Evolutionary conservation across 2,797 vertebrate genomes (phyloP).

Genomic region (Silurus aristotelis): DNA sequence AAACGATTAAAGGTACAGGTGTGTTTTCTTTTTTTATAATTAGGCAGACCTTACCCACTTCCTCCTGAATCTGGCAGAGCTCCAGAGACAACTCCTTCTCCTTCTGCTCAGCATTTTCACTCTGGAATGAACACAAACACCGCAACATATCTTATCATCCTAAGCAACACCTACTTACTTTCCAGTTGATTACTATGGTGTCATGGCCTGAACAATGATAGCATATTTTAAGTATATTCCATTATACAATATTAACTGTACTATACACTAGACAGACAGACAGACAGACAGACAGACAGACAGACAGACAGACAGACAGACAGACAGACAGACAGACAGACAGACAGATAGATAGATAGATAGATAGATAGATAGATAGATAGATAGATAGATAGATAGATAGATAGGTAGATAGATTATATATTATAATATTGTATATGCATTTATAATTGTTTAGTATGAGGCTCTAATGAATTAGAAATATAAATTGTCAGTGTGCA

Average conservation of each 20-base stretch:
- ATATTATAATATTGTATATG: neutral
- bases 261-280: neutral
- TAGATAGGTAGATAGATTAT: too few species aligned
- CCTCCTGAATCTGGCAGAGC: slow-evolving; percentile 85
- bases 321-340: too few species aligned
- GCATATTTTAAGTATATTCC: slow-evolving; percentile 54
- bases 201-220: slow-evolving; percentile 66
- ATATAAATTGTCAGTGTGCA: neutral
- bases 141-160: neutral
- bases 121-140: slow-evolving; percentile 75
- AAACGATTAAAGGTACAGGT: too few species aligned
- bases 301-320: too few species aligned
- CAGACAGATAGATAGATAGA: too few species aligned
- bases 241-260: neutral
- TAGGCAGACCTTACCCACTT: slow-evolving; percentile 85
- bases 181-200: slow-evolving; percentile 63
- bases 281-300: too few species aligned
- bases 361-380: too few species aligned
- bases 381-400: too few species aligned
- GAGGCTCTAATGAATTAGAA: neutral
- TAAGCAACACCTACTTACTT: neutral
- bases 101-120: slow-evolving; percentile 82
- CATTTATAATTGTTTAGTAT: neutral
- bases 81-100: slow-evolving; percentile 82
- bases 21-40: neutral